Conservation (phyloP, 2,888 invertebrate genomes). For the Hydropsyche betteni region DNA sequence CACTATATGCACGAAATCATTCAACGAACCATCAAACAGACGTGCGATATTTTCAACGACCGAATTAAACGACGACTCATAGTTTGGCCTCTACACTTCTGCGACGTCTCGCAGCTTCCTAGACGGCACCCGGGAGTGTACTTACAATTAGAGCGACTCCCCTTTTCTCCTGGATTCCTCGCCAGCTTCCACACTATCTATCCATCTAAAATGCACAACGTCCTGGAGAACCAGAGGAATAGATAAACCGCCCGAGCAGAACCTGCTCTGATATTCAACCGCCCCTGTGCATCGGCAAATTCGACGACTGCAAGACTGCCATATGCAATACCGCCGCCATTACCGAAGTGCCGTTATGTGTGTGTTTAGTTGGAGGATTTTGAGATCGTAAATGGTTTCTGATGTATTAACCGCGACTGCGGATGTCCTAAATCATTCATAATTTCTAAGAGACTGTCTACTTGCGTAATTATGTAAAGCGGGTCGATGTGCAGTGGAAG, state of each 20-base stretch:
- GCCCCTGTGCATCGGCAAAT: conserved; percentile 23
- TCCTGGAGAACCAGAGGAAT: conserved; percentile 38
- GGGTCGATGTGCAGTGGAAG: too few species aligned
- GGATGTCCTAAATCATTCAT: conserved; percentile 32
- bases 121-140: conserved; percentile 67
- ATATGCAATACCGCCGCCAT: neutral
- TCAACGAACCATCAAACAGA: too few species aligned
- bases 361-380: neutral
- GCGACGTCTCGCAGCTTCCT: conserved; percentile 52
- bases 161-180: conserved; percentile 52
- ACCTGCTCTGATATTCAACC: conserved; percentile 25
- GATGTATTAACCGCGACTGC: conserved; percentile 29
- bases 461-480: too few species aligned
- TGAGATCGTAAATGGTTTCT: conserved; percentile 19
- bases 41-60: too few species aligned
- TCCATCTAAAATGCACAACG: conserved; percentile 43
- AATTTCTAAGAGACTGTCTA: conserved; percentile 2
- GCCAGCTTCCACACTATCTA: too few species aligned
- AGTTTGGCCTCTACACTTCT: too few species aligned
- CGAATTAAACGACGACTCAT: too few species aligned
- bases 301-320: conserved; percentile 24
- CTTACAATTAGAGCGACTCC: conserved; percentile 69
- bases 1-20: too few species aligned
- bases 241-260: conserved; percentile 36
- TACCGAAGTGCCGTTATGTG: neutral